phyloP scores from a whole-genome alignment of 1,140 invertebrate genomes.

The Contarinia nasturtii region DNA sequence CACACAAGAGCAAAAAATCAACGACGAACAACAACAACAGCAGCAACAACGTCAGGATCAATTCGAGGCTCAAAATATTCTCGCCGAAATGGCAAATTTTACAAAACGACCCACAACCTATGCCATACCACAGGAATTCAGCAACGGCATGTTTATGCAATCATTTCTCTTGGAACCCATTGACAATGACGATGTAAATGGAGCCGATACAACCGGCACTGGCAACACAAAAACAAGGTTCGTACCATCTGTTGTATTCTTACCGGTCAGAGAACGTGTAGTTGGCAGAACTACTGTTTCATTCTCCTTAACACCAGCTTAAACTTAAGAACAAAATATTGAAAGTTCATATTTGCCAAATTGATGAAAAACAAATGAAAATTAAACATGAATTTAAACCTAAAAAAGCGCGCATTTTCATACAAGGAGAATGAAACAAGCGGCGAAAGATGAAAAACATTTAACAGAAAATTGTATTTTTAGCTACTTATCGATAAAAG shows the following conservation, averaged over 20 bases:
- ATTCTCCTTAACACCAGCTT: conserved; percentile 80
- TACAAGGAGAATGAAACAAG: no score
- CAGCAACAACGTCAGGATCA: conserved; percentile 17
- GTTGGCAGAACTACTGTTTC: conserved; percentile 64
- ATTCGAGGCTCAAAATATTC: conserved; percentile 18
- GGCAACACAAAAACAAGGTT: conserved; percentile 34
- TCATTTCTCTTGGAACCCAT: conserved; percentile 60
- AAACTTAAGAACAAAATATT: conserved; percentile 9
- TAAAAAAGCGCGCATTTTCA: no score
- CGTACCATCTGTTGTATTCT: conserved; percentile 75
- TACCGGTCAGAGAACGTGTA: conserved; percentile 72
- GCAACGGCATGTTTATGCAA: conserved; percentile 42
- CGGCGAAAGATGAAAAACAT: no score
- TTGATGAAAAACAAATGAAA: no score
- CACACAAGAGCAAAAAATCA: conserved; percentile 27
- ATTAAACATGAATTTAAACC: no score
- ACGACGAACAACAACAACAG: conserved; percentile 32
- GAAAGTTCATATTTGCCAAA: no score
- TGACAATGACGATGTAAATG: not conserved
- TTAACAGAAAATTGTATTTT: no score
- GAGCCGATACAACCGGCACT: conserved; percentile 1
- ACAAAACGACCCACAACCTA: conserved; percentile 35
- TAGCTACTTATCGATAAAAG: no score
- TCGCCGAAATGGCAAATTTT: conserved; percentile 29
- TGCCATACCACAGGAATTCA: conserved; percentile 32